Conservation (phyloP, 2,113 vertebrate genomes). For the Thamnaconus septentrionalis region DNA sequence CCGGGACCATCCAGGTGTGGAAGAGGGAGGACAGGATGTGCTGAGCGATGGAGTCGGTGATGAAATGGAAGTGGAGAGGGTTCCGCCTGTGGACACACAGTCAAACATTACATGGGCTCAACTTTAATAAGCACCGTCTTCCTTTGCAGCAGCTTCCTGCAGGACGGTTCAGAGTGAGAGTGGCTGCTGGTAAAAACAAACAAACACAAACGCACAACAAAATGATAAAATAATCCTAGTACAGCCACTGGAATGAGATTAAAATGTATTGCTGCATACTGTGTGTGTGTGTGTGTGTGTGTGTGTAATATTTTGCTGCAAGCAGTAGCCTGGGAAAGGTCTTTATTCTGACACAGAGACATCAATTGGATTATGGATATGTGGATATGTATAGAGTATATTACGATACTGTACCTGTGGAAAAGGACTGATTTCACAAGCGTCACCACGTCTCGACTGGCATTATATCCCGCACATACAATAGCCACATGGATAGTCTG, state of each 20-base stretch:
- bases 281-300: no score
- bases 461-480: conserved; percentile 97
- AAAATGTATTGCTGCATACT: no score
- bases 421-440: conserved; percentile 98
- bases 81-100: conserved; percentile 82
- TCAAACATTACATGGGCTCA: neutral
- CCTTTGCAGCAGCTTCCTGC: neutral
- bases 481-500: conserved; percentile 98
- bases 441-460: conserved; percentile 96
- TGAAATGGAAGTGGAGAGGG: conserved; percentile 97
- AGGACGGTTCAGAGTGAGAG: neutral
- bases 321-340: no score
- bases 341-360: no score
- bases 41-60: conserved; percentile 94
- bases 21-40: conserved; percentile 95
- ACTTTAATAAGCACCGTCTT: neutral
- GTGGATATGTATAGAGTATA: neutral
- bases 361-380: no score
- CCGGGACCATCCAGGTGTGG: conserved; percentile 98
- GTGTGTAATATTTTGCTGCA: no score
- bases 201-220: no score
- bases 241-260: no score
- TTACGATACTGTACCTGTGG: conserved; percentile 83
- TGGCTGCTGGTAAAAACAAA: no score
- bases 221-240: no score